Evolutionary conservation across 2,888 invertebrate species (phyloP), one percentile per base, ranked within the genome.

Genomic region (Tiliacea aurago): DNA sequence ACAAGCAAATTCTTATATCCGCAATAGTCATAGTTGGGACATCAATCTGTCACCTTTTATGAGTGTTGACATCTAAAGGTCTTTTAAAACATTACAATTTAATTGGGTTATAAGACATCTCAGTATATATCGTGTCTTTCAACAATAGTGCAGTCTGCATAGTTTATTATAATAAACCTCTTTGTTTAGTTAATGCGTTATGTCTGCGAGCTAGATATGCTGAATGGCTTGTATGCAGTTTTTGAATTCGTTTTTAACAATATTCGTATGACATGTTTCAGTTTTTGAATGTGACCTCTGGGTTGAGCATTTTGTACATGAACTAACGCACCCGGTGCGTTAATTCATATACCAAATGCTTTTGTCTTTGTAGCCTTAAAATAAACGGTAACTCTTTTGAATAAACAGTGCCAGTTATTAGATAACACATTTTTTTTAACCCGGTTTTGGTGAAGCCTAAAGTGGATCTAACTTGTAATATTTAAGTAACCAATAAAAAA

Each of bases 11-110:
- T 67, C 76, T 73, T 67, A 81, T 69, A 86, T 86, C 83, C 81
- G 81, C 76, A 76, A 80, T 23, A 55, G 61, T 71, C 69, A 66
- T 69, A 55, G 62, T 51, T 66, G 20, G 62, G 63, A 77, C 58
- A 43, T 71, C 75, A 85, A 88, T 89, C 69, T 84, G 84, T 89
- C 87, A 89, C 78, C 88, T 81, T 82, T 89, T 88, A 86, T 87
- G 62, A 47, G 3, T 76, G 73, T 68, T 82, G 87, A 87, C 81
- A 83, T 83, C 67, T 80, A 79, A 85, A 87, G 84, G 79, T 81
- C 58, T 80, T 62, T 78, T 51, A 61, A 76, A 47, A 78, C 82
- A 80, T 76, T 70, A 77, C 49, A 63, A 77, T 80, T 83, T 85
- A 87, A 87, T 86, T 87, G 77, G 71, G 65, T 70, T 76, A 63